phyloP scores from a whole-genome alignment of 2,113 vertebrate species.

The Typhlomys cinereus region DNA sequence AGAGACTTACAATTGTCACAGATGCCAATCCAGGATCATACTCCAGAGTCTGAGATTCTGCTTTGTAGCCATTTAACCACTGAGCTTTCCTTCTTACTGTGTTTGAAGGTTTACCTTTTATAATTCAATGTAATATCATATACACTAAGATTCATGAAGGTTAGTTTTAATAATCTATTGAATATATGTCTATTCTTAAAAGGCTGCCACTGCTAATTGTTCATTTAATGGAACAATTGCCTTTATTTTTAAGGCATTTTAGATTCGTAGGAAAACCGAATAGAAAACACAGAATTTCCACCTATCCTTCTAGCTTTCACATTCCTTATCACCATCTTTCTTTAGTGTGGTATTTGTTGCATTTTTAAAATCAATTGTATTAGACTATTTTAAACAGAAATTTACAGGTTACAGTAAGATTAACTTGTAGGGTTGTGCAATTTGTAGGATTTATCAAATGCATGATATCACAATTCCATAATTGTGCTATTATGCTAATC shows the following conservation, averaged over 20 bases:
- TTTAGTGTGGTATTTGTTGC: background rate
- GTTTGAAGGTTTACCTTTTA: background rate
- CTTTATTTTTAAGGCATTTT: background rate
- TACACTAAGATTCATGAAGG: background rate
- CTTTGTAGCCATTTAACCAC: too few species aligned
- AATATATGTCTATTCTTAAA: background rate
- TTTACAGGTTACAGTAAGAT: background rate
- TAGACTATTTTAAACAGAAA: background rate
- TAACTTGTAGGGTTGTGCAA: background rate
- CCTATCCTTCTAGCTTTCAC: too few species aligned
- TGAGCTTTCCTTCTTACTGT: too few species aligned
- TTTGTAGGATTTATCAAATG: background rate
- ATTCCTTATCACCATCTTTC: background rate
- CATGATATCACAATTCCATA: background rate
- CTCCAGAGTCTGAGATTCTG: too few species aligned
- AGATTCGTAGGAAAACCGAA: background rate
- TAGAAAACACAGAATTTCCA: background rate
- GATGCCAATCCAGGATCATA: too few species aligned
- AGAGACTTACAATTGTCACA: background rate
- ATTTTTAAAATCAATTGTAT: background rate
- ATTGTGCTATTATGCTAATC: background rate
- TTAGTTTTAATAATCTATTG: background rate
- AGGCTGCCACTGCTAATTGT: background rate
- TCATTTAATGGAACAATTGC: background rate
- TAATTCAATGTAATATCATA: background rate